phyloP scores from a whole-genome alignment of 2,797 vertebrate genomes.

The Alectoris magna region DNA sequence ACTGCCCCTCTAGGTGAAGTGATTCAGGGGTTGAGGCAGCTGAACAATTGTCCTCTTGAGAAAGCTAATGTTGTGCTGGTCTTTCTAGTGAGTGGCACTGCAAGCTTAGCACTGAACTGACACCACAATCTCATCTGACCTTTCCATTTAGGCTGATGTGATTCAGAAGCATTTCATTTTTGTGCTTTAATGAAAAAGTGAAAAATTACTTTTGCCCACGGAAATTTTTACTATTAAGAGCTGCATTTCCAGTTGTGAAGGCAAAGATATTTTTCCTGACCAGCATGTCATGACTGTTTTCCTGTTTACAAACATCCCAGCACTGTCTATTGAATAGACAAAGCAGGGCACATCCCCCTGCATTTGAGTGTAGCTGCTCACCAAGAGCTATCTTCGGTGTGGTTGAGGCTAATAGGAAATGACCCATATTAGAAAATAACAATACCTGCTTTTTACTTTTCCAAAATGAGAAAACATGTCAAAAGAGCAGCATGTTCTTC shows the following conservation, averaged over 20 bases:
- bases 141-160: background rate
- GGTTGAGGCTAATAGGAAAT: background rate
- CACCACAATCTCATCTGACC: background rate
- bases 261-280: conserved; percentile 8
- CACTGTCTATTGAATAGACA: background rate
- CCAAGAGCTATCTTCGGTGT: background rate
- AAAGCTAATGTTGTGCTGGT: background rate
- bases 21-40: background rate
- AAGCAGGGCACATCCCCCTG: background rate
- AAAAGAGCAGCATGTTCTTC: background rate
- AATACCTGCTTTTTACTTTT: background rate
- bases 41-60: background rate
- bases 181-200: conserved; percentile 56
- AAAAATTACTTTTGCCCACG: conserved; percentile 25
- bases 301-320: conserved; percentile 7
- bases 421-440: background rate
- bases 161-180: conserved; percentile 40
- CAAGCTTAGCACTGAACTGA: background rate
- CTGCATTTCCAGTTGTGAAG: conserved; percentile 5
- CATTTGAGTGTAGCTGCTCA: background rate
- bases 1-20: background rate
- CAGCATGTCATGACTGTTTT: conserved; percentile 38
- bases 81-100: background rate
- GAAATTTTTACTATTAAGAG: background rate
- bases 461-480: background rate